Percentiles rank a stretch among this genome's conserved stretches.
Evolutionary conservation across 2,888 invertebrate genomes (phyloP).

Genomic region (Trissolcus brochymenae): DNA sequence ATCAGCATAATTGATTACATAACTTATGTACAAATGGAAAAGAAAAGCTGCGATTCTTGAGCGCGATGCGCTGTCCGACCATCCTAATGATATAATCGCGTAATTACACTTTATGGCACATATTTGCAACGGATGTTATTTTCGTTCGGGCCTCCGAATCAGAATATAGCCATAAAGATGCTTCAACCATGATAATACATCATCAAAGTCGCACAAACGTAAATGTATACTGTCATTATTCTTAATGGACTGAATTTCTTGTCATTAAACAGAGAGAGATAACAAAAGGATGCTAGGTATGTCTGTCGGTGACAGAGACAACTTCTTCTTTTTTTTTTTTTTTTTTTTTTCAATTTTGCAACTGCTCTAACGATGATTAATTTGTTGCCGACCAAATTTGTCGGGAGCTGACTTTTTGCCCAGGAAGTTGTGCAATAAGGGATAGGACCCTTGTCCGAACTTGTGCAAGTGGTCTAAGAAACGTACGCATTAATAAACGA

Average conservation of each 20-base stretch:
- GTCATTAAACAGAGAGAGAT: conserved; percentile 5
- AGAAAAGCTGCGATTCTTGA: conserved; percentile 21
- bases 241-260: conserved; percentile 13
- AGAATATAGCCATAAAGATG: conserved; percentile 17
- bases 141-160: conserved; percentile 12
- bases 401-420: too few relatives aligned
- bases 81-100: conserved; percentile 37
- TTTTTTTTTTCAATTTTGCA: too few relatives aligned
- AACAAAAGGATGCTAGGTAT: background rate
- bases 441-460: conserved; percentile 12
- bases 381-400: too few relatives aligned
- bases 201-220: conserved; percentile 1
- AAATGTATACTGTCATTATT: conserved; percentile 7
- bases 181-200: conserved; percentile 9
- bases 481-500: conserved; percentile 33
- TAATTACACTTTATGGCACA: conserved; percentile 31
- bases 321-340: too few relatives aligned
- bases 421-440: too few relatives aligned
- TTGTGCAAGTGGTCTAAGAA: conserved; percentile 23
- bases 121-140: conserved; percentile 21
- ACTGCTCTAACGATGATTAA: too few relatives aligned
- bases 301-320: background rate
- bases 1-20: conserved; percentile 42
- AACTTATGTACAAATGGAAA: conserved; percentile 18
- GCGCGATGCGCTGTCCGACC: conserved; percentile 21